Conservation (phyloP, 2,113 vertebrate species). For the Charina bottae region DNA sequence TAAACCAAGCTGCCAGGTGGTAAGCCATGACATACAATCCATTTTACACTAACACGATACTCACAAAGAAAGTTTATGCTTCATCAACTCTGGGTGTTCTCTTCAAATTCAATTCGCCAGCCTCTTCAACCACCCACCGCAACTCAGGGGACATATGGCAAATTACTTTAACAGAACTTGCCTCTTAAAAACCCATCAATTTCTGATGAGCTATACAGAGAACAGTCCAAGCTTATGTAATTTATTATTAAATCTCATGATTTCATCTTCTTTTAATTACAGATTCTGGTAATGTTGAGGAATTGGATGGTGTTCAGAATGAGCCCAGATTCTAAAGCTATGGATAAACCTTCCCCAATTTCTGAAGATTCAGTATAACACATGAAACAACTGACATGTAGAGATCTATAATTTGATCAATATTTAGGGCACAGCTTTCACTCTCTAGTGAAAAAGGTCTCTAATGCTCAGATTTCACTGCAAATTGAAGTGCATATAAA, state of each 20-base stretch:
- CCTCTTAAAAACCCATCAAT: not conserved
- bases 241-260: not conserved
- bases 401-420: not conserved
- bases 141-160: not conserved
- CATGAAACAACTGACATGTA: too few species aligned
- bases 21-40: not conserved
- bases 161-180: not conserved
- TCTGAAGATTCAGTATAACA: not conserved
- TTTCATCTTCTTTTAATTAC: not conserved
- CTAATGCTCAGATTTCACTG: rapidly evolving
- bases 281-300: not conserved
- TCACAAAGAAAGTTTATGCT: not conserved
- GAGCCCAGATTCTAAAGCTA: not conserved
- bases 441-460: not conserved
- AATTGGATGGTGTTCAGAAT: not conserved
- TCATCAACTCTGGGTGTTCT: not conserved
- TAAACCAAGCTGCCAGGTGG: not conserved
- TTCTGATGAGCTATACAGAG: not conserved
- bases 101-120: not conserved
- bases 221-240: not conserved
- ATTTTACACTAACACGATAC: not conserved
- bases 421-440: not conserved
- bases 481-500: not conserved
- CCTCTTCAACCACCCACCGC: not conserved
- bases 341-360: not conserved